These are phyloP conservation scores for Burhinus oedicnemus DNA, from an alignment of 2,113 vertebrate species.

Conservation along the genomic window DNA sequence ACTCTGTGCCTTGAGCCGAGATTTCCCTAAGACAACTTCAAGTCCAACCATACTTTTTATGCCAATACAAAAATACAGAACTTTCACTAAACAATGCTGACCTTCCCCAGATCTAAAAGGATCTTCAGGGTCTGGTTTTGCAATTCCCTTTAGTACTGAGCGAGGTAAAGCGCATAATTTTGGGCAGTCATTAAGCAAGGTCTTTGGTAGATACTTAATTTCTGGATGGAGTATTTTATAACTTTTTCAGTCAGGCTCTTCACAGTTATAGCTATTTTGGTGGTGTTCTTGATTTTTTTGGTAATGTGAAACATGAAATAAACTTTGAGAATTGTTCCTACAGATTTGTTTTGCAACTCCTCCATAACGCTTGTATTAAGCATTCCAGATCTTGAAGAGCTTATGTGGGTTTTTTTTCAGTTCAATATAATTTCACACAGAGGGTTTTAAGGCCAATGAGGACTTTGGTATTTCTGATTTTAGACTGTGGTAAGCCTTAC, in stretches of 20 bases:
- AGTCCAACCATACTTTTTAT: background rate
- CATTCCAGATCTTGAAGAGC: background rate
- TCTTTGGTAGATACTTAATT: background rate
- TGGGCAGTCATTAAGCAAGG: background rate
- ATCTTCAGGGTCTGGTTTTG: background rate
- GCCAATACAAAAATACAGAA: background rate
- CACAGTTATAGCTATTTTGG: background rate
- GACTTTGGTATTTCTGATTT: background rate
- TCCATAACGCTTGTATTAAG: background rate
- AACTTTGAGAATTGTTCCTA: background rate
- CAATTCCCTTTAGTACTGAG: background rate
- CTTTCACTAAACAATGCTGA: background rate
- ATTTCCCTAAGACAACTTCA: background rate
- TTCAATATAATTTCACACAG: background rate
- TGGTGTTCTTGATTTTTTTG: background rate
- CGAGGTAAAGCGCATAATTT: background rate
- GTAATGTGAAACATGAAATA: background rate
- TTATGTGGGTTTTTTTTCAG: background rate
- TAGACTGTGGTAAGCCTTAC: background rate
- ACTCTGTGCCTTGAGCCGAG: background rate
- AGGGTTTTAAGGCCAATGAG: background rate
- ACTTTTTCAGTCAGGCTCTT: background rate
- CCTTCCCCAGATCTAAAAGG: background rate
- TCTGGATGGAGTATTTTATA: background rate
- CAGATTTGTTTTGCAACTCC: background rate